Evolutionary conservation across 2,113 vertebrate genomes (phyloP), one percentile per base, ranked within the genome.

Genomic region (Varanus salvator): DNA sequence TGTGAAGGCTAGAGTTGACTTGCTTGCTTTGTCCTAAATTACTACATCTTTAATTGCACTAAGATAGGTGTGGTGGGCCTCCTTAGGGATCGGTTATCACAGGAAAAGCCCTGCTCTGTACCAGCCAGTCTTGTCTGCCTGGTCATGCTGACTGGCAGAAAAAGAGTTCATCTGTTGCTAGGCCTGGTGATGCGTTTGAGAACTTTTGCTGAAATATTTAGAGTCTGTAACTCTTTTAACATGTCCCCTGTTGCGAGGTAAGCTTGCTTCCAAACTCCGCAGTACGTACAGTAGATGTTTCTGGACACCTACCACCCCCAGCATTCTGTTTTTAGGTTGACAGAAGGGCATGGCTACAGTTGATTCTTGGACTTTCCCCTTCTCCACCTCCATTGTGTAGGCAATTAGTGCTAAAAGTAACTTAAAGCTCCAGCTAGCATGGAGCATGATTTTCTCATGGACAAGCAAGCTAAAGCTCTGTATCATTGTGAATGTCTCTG

Each of bases 381-480:
- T 48, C 15, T 44, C 27, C n/a, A 50, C 50, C 50, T 50, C 71
- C 9, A 4, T 8, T 52, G 54, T n/a, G 71, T 21, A 84, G 89
- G 66, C 38, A 83, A 21, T 92, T 90, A 48, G 27, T n/a, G 66
- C n/a, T n/a, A 2, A 86, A 78, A 78, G 60, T 80, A n/a, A 72
- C 19, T 15, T 90, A 25, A 8, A 7, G 8, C 69, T 8, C 14
- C 14, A 44, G 38, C 38, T 44, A 44, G 38, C 38, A 44, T 44
- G 38, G 38, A 6, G 8, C 57, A 19, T 38, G 17, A 12, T 71
- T 38, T 68, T 85, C 23, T 72, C 19, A 66, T 60, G 34, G 25
- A 52, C 72, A 50, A 80, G 29, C 38, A 1, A 23, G 48, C 6
- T 48, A 25, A 29, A 8, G 27, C n/a, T 84, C 44, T 27, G 8